A percentile compares a stretch with the other conserved stretches of the same genome.
Evolutionary conservation across 2,113 vertebrate genomes (phyloP).

Genomic region (Amblyornis subalaris): DNA sequence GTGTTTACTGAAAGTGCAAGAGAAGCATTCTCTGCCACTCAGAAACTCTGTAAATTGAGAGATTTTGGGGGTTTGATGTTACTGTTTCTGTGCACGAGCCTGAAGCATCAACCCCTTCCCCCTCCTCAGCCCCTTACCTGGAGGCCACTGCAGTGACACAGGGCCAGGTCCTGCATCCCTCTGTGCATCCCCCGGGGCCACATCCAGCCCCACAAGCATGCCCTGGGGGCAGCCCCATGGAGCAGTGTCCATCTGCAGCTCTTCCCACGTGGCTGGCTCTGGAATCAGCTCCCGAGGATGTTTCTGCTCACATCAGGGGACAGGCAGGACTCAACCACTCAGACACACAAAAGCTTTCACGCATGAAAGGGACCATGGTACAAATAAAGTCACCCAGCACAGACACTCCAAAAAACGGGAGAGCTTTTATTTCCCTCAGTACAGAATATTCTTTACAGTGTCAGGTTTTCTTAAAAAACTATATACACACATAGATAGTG

Average conservation of each 20-base stretch:
- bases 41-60: not conserved
- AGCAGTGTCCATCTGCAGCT: not conserved
- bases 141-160: not conserved
- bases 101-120: rapidly evolving
- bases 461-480: not conserved
- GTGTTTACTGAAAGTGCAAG: not conserved
- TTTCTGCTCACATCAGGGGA: rapidly evolving
- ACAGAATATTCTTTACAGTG: slow-evolving; percentile 14
- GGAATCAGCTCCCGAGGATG: not conserved
- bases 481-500: not conserved
- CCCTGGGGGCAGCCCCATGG: not conserved
- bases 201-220: not conserved
- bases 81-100: not conserved
- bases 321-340: not conserved
- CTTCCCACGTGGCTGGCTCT: not conserved
- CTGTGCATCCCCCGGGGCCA: not conserved
- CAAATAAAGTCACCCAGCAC: not conserved
- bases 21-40: not conserved
- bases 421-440: slow-evolving; percentile 47
- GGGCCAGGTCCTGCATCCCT: not conserved
- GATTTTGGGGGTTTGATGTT: not conserved
- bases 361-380: rapidly evolving
- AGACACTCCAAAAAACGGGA: not conserved
- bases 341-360: not conserved
- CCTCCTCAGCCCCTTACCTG: not conserved